phyloP scores from a whole-genome alignment of 2,113 vertebrate genomes.

The Poeciliopsis turrubarensis region DNA sequence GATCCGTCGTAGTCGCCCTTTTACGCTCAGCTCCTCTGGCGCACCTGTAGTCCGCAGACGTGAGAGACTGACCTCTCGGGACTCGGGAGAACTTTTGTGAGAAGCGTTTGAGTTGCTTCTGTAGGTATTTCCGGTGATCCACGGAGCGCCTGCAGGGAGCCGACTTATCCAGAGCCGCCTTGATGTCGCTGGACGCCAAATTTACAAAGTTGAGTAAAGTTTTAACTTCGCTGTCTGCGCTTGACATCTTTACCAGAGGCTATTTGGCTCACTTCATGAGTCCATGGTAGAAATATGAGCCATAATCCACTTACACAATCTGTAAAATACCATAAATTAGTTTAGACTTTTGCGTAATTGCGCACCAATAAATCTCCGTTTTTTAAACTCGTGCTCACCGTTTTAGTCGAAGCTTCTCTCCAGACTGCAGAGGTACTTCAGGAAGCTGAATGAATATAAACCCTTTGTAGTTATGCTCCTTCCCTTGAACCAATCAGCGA shows the following conservation, averaged over 20 bases:
- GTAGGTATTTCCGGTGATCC: slow-evolving; percentile 97
- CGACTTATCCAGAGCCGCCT: slow-evolving; percentile 95
- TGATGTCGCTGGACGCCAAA: slow-evolving; percentile 97
- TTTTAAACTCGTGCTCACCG: slow-evolving; percentile 40
- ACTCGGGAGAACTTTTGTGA: slow-evolving; percentile 92
- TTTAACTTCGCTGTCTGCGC: slow-evolving; percentile 94
- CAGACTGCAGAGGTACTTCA: slow-evolving; percentile 84
- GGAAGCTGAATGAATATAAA: slow-evolving; percentile 98
- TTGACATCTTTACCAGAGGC: slow-evolving; percentile 83
- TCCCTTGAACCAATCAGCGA: slow-evolving; percentile 98
- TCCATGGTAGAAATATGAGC: slow-evolving; percentile 58
- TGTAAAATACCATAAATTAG: slow-evolving; percentile 6
- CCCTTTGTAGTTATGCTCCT: slow-evolving; percentile 91
- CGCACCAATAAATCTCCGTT: neutral
- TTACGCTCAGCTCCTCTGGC: slow-evolving; percentile 61
- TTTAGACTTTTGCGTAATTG: slow-evolving; percentile 16
- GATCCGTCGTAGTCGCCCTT: slow-evolving; percentile 53
- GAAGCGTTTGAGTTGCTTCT: slow-evolving; percentile 97
- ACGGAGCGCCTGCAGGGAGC: slow-evolving; percentile 96
- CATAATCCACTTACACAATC: slow-evolving; percentile 28
- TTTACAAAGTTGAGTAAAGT: slow-evolving; percentile 97
- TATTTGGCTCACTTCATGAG: slow-evolving; percentile 34
- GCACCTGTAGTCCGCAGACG: slow-evolving; percentile 70
- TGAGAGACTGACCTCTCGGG: slow-evolving; percentile 85
- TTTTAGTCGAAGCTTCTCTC: slow-evolving; percentile 50